These are phyloP conservation scores for Dipodomys spectabilis DNA, from an alignment of 2,113 vertebrate species.

Conservation along the genomic window DNA sequence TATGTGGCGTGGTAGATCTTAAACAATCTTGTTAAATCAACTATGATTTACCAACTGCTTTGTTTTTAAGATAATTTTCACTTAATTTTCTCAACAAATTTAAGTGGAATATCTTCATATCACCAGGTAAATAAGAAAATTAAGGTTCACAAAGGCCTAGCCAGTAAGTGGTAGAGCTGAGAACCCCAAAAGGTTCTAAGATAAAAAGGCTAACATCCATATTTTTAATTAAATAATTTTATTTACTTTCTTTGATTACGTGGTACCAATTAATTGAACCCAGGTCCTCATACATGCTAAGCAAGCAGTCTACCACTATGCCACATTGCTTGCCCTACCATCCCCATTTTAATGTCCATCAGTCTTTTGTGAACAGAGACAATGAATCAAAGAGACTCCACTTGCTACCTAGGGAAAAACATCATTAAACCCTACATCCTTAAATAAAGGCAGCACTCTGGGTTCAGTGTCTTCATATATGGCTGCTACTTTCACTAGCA, in stretches of 20 bases:
- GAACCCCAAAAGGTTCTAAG: background rate
- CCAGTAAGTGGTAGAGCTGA: background rate
- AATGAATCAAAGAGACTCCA: background rate
- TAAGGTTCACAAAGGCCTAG: background rate
- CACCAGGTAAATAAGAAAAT: background rate
- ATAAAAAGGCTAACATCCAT: no score
- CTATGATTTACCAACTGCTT: background rate
- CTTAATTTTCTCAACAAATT: background rate
- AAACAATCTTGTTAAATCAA: background rate
- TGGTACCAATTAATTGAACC: no score
- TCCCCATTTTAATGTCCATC: background rate
- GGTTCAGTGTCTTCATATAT: background rate
- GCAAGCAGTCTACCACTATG: no score
- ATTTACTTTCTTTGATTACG: no score
- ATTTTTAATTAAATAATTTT: no score
- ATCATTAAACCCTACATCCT: background rate
- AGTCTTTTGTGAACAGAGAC: background rate
- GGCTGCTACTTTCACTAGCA: background rate
- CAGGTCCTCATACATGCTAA: no score
- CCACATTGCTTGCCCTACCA: background rate
- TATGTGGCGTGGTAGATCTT: background rate
- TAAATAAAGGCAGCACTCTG: background rate
- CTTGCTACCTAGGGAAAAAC: background rate
- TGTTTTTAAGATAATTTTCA: slow-evolving; percentile 21
- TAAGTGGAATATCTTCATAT: background rate